Percentiles rank a stretch among this genome's conserved stretches.
Conservation (phyloP, 2,888 invertebrate genomes). For the Lepas anatifera region DNA sequence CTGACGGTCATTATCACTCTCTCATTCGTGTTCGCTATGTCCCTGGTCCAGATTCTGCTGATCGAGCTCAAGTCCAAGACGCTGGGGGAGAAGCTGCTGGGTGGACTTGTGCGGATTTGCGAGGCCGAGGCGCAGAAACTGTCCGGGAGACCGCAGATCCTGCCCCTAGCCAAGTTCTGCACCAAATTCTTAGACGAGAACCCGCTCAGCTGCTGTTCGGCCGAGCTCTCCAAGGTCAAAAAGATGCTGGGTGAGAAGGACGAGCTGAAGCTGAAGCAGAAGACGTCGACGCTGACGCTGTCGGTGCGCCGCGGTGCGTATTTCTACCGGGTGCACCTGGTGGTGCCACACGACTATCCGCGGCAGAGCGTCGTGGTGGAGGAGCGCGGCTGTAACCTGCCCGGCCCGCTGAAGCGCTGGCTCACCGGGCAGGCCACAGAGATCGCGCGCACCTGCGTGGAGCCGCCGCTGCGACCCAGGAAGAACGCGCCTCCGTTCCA, state of each 20-base stretch:
- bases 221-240: slow-evolving; percentile 52
- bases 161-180: slow-evolving; percentile 47
- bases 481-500: slow-evolving; percentile 46
- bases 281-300: slow-evolving; percentile 46
- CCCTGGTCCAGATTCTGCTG: slow-evolving; percentile 42
- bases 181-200: slow-evolving; percentile 53
- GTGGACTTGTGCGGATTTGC: slow-evolving; percentile 46
- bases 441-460: slow-evolving; percentile 53
- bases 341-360: slow-evolving; percentile 54
- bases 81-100: slow-evolving; percentile 48
- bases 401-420: slow-evolving; percentile 46
- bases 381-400: slow-evolving; percentile 50
- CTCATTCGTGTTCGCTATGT: too few relatives aligned
- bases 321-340: slow-evolving; percentile 44
- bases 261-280: slow-evolving; percentile 53
- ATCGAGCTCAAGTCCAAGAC: slow-evolving; percentile 58
- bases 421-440: slow-evolving; percentile 53
- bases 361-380: slow-evolving; percentile 38
- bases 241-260: slow-evolving; percentile 40
- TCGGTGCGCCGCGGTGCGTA: slow-evolving; percentile 47
- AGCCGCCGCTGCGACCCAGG: slow-evolving; percentile 48
- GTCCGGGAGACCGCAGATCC: slow-evolving; percentile 44
- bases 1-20: too few relatives aligned
- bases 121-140: slow-evolving; percentile 47
- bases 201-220: slow-evolving; percentile 55